These are phyloP conservation scores for Nycteola revayana DNA, from an alignment of 2,888 invertebrate genomes.

Conservation along the genomic window DNA sequence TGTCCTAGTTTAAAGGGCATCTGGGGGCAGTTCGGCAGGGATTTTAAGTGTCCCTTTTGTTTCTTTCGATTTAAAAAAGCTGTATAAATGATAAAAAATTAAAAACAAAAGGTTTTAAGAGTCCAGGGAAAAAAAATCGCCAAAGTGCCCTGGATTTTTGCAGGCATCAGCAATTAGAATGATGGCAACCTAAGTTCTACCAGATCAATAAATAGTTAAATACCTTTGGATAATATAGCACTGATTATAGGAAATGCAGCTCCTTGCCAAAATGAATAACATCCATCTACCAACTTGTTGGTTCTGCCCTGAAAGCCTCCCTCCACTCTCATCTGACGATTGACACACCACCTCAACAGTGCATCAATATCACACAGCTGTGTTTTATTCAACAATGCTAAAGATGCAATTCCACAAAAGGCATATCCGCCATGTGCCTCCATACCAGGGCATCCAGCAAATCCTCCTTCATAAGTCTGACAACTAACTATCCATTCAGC, in stretches of 20 bases:
- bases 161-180: too few species aligned
- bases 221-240: conserved; percentile 84
- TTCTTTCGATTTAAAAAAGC: too few species aligned
- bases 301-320: conserved; percentile 99
- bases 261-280: conserved; percentile 99
- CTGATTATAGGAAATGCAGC: conserved; percentile 95
- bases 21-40: too few species aligned
- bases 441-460: conserved; percentile 93
- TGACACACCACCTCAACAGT: conserved; percentile 92
- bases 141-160: too few species aligned
- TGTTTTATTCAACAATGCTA: conserved; percentile 90
- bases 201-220: not conserved
- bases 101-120: too few species aligned
- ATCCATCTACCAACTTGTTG: conserved; percentile 98
- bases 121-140: too few species aligned
- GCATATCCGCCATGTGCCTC: conserved; percentile 99
- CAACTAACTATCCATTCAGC: conserved; percentile 97
- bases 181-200: too few species aligned
- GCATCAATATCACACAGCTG: conserved; percentile 88
- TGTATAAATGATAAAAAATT: too few species aligned
- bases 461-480: conserved; percentile 99
- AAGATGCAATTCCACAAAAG: conserved; percentile 96
- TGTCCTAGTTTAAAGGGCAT: too few species aligned
- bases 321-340: conserved; percentile 95
- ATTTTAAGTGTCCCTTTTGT: too few species aligned